Conservation (phyloP, 2,797 vertebrate genomes). For the Falco rusticolus region DNA sequence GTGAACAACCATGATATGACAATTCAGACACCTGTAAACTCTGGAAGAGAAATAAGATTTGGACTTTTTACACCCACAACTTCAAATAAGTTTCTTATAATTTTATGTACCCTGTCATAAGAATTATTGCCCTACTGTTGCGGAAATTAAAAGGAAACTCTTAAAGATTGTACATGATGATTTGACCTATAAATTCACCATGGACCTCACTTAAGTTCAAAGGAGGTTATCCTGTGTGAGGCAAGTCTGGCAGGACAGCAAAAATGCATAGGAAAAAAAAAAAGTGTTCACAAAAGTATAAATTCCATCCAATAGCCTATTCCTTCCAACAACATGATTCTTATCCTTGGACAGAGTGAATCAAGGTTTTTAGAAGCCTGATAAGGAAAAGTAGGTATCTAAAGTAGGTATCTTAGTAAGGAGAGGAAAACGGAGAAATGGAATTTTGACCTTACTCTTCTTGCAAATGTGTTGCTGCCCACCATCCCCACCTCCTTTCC, state of each 20-base stretch:
- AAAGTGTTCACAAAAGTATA: background rate
- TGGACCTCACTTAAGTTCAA: slow-evolving; percentile 20
- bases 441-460: background rate
- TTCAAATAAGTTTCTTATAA: background rate
- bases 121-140: background rate
- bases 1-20: background rate
- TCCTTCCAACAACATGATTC: background rate
- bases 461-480: background rate
- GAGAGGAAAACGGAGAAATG: background rate
- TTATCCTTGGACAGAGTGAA: background rate
- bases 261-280: slow-evolving; percentile 8
- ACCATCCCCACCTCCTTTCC: background rate
- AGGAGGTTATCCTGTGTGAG: background rate
- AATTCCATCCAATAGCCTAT: background rate
- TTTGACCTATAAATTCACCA: slow-evolving; percentile 11
- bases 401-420: background rate
- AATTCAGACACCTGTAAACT: background rate
- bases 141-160: slow-evolving; percentile 35
- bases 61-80: background rate
- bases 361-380: background rate
- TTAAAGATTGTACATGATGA: background rate
- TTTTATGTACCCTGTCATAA: background rate
- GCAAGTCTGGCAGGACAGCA: slow-evolving; percentile 16
- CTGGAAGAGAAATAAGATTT: background rate
- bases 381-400: background rate